Base-by-base conservation (phyloP, 64 coral and sea anemone species). In the Montipora cactus region DNA sequence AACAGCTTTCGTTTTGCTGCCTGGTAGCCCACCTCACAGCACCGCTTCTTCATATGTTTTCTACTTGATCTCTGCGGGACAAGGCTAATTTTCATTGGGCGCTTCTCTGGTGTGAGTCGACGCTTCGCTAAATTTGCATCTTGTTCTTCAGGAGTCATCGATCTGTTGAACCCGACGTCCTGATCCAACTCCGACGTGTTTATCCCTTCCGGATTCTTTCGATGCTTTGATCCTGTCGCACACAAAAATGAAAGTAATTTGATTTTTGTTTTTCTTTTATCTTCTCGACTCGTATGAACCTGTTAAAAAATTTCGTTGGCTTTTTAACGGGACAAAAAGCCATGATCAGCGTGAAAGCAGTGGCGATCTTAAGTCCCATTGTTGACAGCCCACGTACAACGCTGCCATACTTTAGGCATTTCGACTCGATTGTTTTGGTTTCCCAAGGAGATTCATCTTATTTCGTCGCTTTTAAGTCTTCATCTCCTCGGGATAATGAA, bases 201-300 rank as follows among this genome's bases (percentile, higher is more conserved):
- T 64, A 3, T 47, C 46, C 66, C 53, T 71, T 86, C 82, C 66
- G 45, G 64, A 71, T 86, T 47, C 66, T 86, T 86, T 66, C 82
- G 64, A 86, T 86, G 82, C 47, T 86, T 86, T 7, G 64, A 47
- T 16, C 82, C 82, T 86, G 25, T 49, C 82, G 16, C 82, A 86
- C 2, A 86, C 1, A 16, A 28, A 45, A 51, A 45, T 7, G 15
- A 72, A 71, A 71, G 19, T 44, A 71, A 10, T 68, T 69, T 19
- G n/a, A 22, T 4, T 71, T 86, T 86, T 86, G 5, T 15, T 71
- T 49, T 12, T 22, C 25, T 62, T 64, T 16, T 11, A 11, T 57
- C 53, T 45, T 47, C 5, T 47, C 37, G 37, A 28, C 6, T 19
- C 9, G 77, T 7, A 79, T 79, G 49, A 52, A 21, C 11, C 57